Evolutionary conservation across 2,797 vertebrate species (phyloP), one percentile per base, ranked within the genome.

Genomic region (Crax fasciolata): DNA sequence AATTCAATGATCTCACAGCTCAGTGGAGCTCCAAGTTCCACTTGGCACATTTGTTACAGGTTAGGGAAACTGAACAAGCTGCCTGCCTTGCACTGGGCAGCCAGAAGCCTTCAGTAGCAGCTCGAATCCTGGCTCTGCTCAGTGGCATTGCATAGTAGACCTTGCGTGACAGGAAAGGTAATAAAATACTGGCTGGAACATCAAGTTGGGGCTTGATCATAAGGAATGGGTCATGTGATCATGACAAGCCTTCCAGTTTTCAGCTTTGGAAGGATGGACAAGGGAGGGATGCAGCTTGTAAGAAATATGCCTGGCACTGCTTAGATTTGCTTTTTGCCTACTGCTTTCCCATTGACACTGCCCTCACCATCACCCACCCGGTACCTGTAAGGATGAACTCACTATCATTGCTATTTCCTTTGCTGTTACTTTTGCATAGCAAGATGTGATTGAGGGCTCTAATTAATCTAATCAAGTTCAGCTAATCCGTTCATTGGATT

Each of bases 401-500:
- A 3, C 63, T 62, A 65, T 51, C 59, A 28, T 4, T 49, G 30
- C 59, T 55, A n/a, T 77, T 57, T 51, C 52, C 39, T 90, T 71
- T 54, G n/a, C 90, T 80, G 58, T 77, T 62, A 91, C 66, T 90
- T 93, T n/a, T 52, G 48, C 54, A 70, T 48, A 78, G 79, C 35
- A 81, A 91, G 83, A 65, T 61, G 90, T 38, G 84, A 78, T 43
- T 72, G 80, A 92, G 88, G 58, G 41, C 78, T 91, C 62, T 75
- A 95, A 96, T 96, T 95, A 92, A 96, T 92, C 84, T 95, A 92
- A 91, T 93, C 2, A 18, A 94, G 90, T 89, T 93, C 66, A 95
- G 82, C 84, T 96, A 96, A 97, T 97, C 89, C 90, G 93, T 96
- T 96, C 93, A 93, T 13, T 94, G 93, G 90, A 85, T 94, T 91